Evolutionary conservation across 2,888 invertebrate genomes (phyloP).

Genomic region (Acronicta leporina): DNA sequence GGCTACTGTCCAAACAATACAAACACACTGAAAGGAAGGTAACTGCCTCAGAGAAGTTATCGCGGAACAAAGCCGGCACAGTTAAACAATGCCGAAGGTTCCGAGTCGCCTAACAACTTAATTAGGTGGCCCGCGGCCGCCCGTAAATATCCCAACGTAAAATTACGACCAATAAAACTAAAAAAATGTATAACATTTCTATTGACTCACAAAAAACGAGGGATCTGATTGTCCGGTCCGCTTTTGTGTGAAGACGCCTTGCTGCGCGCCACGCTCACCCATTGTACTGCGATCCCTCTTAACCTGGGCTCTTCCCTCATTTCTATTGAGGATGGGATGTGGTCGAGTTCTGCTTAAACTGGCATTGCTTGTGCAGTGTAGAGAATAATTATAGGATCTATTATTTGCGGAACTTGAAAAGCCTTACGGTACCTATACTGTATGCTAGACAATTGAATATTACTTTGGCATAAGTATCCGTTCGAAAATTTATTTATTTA

Average conservation of each 20-base stretch:
- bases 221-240: conserved; percentile 84
- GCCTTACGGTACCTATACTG: conserved; percentile 58
- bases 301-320: conserved; percentile 44
- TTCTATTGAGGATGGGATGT: conserved; percentile 55
- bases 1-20: conserved; percentile 82
- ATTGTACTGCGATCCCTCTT: conserved; percentile 55
- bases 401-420: conserved; percentile 70
- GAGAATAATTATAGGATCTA: conserved; percentile 64
- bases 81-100: conserved; percentile 83
- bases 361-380: conserved; percentile 55
- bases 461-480: conserved; percentile 19
- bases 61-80: conserved; percentile 76
- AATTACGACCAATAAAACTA: conserved; percentile 88
- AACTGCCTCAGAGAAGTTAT: conserved; percentile 74
- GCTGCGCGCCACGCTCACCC: conserved; percentile 73
- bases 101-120: conserved; percentile 87
- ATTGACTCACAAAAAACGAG: conserved; percentile 86
- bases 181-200: conserved; percentile 89
- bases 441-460: conserved; percentile 39
- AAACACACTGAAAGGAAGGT: conserved; percentile 69
- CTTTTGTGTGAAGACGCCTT: conserved; percentile 84
- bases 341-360: conserved; percentile 58
- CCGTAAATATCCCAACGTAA: conserved; percentile 88
- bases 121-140: conserved; percentile 87
- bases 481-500: conserved; percentile 13